Conservation (phyloP, 2,888 invertebrate species). For the Xanthia icteritia region DNA sequence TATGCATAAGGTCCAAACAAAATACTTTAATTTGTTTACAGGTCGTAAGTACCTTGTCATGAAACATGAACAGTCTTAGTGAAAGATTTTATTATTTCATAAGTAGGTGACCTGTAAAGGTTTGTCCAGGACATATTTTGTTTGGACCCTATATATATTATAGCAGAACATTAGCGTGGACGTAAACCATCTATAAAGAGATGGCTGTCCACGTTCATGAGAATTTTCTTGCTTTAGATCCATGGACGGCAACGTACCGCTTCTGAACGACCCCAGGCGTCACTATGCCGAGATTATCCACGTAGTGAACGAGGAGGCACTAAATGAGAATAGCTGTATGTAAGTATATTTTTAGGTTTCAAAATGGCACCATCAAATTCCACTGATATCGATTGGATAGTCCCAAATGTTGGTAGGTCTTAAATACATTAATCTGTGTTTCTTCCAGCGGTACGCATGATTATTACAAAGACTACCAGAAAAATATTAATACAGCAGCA, state of each 20-base stretch:
- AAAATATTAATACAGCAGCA: not conserved
- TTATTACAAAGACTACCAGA: slow-evolving; percentile 4
- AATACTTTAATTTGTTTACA: no score
- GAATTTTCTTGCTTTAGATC: not conserved
- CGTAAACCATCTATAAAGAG: no score
- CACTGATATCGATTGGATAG: not conserved
- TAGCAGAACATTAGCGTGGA: no score
- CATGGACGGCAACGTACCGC: not conserved
- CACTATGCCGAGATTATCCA: slow-evolving; percentile 13
- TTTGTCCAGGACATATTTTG: not conserved
- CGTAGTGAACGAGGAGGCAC: not conserved
- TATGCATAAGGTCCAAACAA: no score
- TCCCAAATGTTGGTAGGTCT: not conserved
- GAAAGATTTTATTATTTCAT: no score
- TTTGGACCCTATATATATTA: no score
- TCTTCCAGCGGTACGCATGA: not conserved
- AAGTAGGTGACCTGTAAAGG: not conserved
- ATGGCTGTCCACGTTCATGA: not conserved
- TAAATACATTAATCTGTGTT: not conserved
- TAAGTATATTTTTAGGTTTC: not conserved
- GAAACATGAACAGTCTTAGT: not conserved
- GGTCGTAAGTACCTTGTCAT: not conserved
- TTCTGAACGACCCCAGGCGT: slow-evolving; percentile 7
- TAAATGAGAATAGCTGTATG: not conserved
- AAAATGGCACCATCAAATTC: not conserved